phyloP scores from a whole-genome alignment of 2,797 vertebrate genomes.

The Scleropages formosus region DNA sequence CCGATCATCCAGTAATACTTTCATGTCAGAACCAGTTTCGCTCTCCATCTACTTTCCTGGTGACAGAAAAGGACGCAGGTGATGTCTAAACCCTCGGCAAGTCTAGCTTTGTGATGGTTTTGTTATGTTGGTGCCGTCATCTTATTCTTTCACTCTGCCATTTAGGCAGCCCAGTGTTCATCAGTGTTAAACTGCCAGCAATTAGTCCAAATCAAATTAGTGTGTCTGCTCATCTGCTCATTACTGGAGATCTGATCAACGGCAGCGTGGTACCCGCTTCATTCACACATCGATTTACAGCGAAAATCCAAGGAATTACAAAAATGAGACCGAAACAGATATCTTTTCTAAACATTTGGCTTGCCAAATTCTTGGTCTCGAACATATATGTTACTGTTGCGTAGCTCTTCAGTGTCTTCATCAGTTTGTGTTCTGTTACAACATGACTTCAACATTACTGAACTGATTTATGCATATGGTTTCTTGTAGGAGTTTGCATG shows the following conservation, averaged over 20 bases:
- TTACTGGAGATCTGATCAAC: not conserved
- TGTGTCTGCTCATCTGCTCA: not conserved
- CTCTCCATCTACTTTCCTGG: no score
- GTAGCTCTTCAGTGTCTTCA: no score
- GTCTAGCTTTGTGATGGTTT: not conserved
- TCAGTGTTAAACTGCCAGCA: slow-evolving; percentile 1
- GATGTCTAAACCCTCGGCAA: no score
- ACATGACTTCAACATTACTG: no score
- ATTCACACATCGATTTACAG: not conserved
- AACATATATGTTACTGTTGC: not conserved
- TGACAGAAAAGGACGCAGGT: no score
- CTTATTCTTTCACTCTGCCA: not conserved
- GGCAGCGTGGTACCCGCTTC: not conserved
- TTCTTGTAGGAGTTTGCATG: no score
- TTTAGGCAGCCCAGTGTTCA: not conserved
- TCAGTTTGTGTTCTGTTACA: no score
- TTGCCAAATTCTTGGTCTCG: not conserved
- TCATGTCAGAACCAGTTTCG: no score
- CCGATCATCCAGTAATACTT: no score
- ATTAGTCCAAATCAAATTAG: slow-evolving; percentile 7
- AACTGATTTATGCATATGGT: no score
- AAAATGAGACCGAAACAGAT: not conserved
- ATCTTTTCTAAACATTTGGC: not conserved
- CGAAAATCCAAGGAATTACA: not conserved
- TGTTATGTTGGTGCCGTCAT: not conserved